A percentile compares a stretch with the other conserved stretches of the same genome.
Evolutionary conservation across 2,888 invertebrate genomes (phyloP).

Genomic region (Chrysolina americana): DNA sequence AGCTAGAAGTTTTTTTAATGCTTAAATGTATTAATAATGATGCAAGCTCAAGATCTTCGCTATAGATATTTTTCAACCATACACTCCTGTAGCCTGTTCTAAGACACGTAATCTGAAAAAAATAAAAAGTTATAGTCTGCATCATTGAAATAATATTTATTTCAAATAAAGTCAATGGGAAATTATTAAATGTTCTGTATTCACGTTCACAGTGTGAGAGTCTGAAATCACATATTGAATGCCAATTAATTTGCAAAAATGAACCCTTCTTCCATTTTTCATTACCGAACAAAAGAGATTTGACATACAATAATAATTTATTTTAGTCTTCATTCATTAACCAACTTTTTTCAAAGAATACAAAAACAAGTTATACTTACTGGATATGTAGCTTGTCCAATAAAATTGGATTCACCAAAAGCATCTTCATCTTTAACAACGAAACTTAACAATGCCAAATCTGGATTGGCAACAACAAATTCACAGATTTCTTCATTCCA

Average conservation of each 20-base stretch:
- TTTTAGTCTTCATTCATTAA: no score
- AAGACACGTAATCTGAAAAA: constrained; percentile 77
- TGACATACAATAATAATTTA: no score
- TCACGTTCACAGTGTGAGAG: no score
- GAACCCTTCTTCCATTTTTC: no score
- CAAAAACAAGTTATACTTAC: constrained; percentile 68
- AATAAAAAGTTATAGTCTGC: background rate
- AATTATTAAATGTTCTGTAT: no score
- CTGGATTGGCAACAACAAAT: constrained; percentile 86
- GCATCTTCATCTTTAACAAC: constrained; percentile 96
- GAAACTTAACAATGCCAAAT: constrained; percentile 88
- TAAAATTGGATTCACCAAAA: constrained; percentile 96
- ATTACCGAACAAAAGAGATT: no score
- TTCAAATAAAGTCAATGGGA: no score
- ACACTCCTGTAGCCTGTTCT: constrained; percentile 93
- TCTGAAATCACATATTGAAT: no score
- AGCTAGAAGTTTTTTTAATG: constrained; percentile 71
- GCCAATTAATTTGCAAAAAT: no score
- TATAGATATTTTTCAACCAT: constrained; percentile 89
- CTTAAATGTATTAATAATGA: constrained; percentile 88
- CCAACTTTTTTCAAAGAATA: background rate
- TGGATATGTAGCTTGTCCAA: constrained; percentile 96
- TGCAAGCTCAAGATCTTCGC: constrained; percentile 93
- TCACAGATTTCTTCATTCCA: constrained; percentile 90
- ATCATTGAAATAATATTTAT: no score